These are phyloP conservation scores for Tragelaphus strepsiceros DNA, from an alignment of 2,113 vertebrate genomes.

Conservation along the genomic window DNA sequence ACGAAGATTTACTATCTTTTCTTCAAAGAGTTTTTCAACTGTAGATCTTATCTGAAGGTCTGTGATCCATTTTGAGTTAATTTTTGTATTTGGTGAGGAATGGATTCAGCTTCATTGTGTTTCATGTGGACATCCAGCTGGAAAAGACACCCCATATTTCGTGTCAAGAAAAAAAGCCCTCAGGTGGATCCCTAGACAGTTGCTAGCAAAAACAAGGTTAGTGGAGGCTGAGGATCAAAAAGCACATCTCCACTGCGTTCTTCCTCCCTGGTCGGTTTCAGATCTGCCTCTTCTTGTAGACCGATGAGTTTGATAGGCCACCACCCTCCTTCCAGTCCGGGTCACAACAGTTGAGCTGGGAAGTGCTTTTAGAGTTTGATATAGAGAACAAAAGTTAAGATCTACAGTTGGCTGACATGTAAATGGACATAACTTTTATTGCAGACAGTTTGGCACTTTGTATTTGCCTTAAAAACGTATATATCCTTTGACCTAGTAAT, in stretches of 20 bases:
- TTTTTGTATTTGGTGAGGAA: not conserved
- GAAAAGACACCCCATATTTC: not conserved
- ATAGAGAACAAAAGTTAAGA: conserved; percentile 9
- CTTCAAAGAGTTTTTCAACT: not conserved
- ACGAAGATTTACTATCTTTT: not conserved
- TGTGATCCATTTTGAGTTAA: not conserved
- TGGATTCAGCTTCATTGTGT: not conserved
- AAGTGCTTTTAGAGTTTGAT: not conserved
- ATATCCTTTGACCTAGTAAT: not conserved
- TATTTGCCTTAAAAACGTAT: not conserved
- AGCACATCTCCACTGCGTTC: not conserved
- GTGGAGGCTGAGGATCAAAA: not conserved
- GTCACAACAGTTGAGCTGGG: not conserved
- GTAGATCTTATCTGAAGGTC: not conserved
- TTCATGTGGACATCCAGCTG: not conserved
- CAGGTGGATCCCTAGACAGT: not conserved
- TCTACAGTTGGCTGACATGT: not conserved
- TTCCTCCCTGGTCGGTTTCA: not conserved
- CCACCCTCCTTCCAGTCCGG: not conserved
- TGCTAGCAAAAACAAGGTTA: not conserved
- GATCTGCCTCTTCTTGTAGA: not conserved
- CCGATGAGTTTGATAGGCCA: not conserved
- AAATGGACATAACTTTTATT: not conserved
- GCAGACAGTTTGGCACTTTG: not conserved
- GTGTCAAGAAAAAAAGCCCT: not conserved